Evolutionary conservation across 2,888 invertebrate genomes (phyloP), one percentile per base, ranked within the genome.

Genomic region (Parnassius apollo): DNA sequence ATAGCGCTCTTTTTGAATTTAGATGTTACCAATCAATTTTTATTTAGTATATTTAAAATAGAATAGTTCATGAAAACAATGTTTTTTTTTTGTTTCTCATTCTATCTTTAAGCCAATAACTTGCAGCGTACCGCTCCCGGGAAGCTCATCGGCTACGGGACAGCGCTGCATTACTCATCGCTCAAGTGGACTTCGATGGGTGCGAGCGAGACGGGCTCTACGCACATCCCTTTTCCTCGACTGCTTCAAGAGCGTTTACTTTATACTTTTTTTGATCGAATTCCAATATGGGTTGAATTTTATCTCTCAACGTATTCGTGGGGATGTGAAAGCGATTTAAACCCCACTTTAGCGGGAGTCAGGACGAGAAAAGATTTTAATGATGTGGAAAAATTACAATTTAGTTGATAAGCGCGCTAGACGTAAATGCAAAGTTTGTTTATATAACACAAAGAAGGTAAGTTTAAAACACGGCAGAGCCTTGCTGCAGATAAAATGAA

Each of bases 111-210:
- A 48, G 49, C 42, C n/a, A 18, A 11, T 57, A 9, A 35, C 50
- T 50, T 51, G 58, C 10, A 49, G 13, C 18, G 44, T 2, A 22
- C 13, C 18, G 42, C 72, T 76, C 80, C 75, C 80, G 62, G 71
- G 73, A 67, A 72, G 71, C 74, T 75, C 74, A 75, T 78, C 71
- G 72, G 66, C 66, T 69, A 71, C 74, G 75, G 74, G 72, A 74
- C 76, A 71, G 45, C 71, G 69, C 53, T n/a, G 53, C 53, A n/a
- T 53, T 53, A 53, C 53, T 53, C 51, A 57, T 57, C 57, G 57
- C 42, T 13, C 59, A 51, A 52, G 52, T 59, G 52, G 10, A 22
- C 46, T 13, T 48, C 42, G 9, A 18, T 45, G 75, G 73, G 79
- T 73, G 71, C 48, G 72, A 77, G 69, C 58, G 71, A 65, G 76